Percentiles rank a stretch among this genome's conserved stretches.
phyloP scores from a whole-genome alignment of 2,797 vertebrate species.

The Molossus molossus region DNA sequence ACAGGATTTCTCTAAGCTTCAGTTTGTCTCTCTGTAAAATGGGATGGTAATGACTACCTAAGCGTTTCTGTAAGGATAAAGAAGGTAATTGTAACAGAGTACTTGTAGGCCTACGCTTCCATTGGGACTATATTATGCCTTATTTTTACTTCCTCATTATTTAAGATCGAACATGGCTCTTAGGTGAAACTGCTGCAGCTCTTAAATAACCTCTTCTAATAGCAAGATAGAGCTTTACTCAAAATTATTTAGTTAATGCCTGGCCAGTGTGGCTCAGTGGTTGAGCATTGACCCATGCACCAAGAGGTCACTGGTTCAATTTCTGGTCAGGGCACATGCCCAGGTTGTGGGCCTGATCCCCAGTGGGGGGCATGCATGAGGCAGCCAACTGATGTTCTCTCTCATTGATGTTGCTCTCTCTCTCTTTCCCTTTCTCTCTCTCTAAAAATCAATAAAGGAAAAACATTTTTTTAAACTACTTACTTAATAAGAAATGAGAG shows the following conservation, averaged over 20 bases:
- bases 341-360: no score
- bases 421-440: no score
- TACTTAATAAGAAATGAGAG: constrained; percentile 29
- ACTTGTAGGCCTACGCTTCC: neutral
- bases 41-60: neutral
- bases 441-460: no score
- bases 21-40: neutral
- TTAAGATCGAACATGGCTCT: constrained; percentile 15
- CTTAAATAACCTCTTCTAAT: neutral
- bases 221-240: constrained; percentile 18
- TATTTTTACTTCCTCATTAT: neutral
- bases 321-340: no score
- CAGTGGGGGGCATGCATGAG: no score
- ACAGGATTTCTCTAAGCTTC: neutral
- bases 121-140: neutral
- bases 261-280: no score
- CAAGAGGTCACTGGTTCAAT: no score
- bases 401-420: no score
- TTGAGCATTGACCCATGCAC: no score
- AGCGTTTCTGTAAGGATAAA: neutral
- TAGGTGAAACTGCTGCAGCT: neutral
- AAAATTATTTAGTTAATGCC: constrained; percentile 33
- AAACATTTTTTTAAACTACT: neutral
- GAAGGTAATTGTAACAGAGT: neutral
- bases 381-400: no score